phyloP scores from a whole-genome alignment of 2,113 vertebrate species.

The Podarcis muralis region DNA sequence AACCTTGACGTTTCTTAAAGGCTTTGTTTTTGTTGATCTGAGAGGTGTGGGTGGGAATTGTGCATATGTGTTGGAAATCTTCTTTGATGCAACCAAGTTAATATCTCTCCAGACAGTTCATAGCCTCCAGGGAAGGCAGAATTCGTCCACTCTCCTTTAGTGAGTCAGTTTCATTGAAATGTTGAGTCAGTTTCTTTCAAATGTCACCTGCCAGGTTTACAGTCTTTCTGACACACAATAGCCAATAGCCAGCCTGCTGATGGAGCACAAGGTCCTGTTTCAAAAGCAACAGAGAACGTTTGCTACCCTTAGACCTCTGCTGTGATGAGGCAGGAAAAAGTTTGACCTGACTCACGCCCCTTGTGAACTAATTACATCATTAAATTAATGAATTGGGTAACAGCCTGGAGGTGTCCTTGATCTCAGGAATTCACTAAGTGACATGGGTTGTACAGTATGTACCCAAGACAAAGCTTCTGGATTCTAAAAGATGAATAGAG shows the following conservation, averaged over 20 bases:
- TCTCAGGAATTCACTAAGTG: background rate
- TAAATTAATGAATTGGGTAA: background rate
- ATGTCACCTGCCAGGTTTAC: constrained; percentile 29
- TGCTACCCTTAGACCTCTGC: background rate
- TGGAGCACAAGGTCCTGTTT: background rate
- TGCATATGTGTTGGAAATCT: background rate
- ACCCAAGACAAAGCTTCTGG: too few relatives aligned
- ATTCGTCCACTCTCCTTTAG: background rate
- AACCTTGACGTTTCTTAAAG: background rate
- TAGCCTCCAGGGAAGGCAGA: constrained; percentile 11
- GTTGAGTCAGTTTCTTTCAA: constrained; percentile 46
- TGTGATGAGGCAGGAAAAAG: background rate
- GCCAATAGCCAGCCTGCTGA: background rate
- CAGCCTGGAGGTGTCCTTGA: background rate
- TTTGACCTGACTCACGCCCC: background rate
- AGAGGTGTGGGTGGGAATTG: background rate
- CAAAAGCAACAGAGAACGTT: background rate
- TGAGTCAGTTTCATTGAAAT: constrained; percentile 36
- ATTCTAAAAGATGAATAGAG: too few relatives aligned
- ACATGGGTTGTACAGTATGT: background rate
- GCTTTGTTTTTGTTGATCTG: background rate
- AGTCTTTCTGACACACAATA: background rate
- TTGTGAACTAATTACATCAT: background rate
- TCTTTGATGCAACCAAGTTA: background rate
- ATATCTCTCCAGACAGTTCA: background rate